These are phyloP conservation scores for Pyrochroa serraticornis DNA, from an alignment of 2,888 invertebrate genomes.

Conservation along the genomic window DNA sequence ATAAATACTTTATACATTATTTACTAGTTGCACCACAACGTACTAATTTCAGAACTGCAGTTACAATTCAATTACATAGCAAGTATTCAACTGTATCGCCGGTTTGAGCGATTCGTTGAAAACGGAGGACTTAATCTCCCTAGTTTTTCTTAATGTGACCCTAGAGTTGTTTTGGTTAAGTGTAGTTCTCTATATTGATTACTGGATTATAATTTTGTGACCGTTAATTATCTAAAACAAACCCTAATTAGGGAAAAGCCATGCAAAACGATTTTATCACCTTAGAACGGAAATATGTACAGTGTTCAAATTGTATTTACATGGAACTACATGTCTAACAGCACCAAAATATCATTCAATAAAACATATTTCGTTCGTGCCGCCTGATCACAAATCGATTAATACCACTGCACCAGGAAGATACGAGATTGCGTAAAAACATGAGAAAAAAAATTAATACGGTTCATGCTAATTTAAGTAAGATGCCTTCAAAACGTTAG, in stretches of 20 bases:
- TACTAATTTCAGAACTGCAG: background rate
- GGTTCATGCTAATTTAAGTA: too few relatives aligned
- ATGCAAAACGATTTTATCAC: conserved; percentile 1
- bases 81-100: too few relatives aligned
- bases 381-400: background rate
- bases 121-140: too few relatives aligned
- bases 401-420: background rate
- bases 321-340: conserved; percentile 5
- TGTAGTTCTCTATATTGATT: too few relatives aligned
- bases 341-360: conserved; percentile 14
- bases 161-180: too few relatives aligned
- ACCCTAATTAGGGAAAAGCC: conserved; percentile 8
- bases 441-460: too few relatives aligned
- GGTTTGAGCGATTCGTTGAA: too few relatives aligned
- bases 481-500: too few relatives aligned
- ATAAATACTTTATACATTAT: conserved; percentile 24
- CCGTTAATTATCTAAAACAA: conserved; percentile 4
- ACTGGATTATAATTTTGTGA: conserved; percentile 8
- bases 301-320: conserved; percentile 11
- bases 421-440: conserved; percentile 7
- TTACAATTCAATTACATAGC: background rate
- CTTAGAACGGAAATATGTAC: conserved; percentile 9
- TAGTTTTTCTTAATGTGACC: too few relatives aligned
- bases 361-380: conserved; percentile 9
- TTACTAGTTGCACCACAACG: conserved; percentile 4